A percentile compares a stretch with the other conserved stretches of the same genome.
These are phyloP conservation scores for Eupeodes luniger DNA, from an alignment of 2,888 invertebrate species.

Conservation along the genomic window DNA sequence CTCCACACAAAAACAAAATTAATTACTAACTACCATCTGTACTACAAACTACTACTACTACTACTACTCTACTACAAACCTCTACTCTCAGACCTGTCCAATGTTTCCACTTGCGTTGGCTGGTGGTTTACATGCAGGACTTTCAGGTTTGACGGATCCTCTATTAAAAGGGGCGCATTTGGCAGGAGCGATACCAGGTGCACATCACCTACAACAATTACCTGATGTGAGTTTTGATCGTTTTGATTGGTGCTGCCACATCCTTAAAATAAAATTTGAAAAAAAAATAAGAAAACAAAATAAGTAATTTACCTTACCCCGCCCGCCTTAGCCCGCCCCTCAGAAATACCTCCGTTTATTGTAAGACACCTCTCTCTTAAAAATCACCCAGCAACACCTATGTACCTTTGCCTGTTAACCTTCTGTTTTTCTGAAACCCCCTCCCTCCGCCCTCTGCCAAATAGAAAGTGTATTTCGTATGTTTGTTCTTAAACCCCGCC, in stretches of 20 bases:
- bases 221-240: constrained; percentile 84
- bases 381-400: constrained; percentile 68
- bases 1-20: constrained; percentile 55
- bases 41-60: constrained; percentile 60
- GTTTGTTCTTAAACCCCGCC: constrained; percentile 22
- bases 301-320: constrained; percentile 67
- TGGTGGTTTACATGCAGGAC: constrained; percentile 85
- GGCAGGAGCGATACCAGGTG: constrained; percentile 84
- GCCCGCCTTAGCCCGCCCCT: constrained; percentile 74
- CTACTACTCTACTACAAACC: constrained; percentile 45
- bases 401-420: constrained; percentile 69
- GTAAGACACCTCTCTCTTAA: constrained; percentile 54
- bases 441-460: too few relatives aligned
- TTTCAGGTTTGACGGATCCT: constrained; percentile 85
- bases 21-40: constrained; percentile 68
- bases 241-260: constrained; percentile 82
- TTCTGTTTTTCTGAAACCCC: constrained; percentile 75
- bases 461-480: constrained; percentile 37
- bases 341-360: constrained; percentile 66
- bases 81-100: constrained; percentile 82
- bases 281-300: constrained; percentile 44
- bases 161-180: constrained; percentile 85
- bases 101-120: constrained; percentile 85
- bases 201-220: constrained; percentile 84
- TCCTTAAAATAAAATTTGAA: constrained; percentile 41